Evolutionary conservation across 2,888 invertebrate genomes (phyloP).

Genomic region (Thecocarcelia acutangulata): DNA sequence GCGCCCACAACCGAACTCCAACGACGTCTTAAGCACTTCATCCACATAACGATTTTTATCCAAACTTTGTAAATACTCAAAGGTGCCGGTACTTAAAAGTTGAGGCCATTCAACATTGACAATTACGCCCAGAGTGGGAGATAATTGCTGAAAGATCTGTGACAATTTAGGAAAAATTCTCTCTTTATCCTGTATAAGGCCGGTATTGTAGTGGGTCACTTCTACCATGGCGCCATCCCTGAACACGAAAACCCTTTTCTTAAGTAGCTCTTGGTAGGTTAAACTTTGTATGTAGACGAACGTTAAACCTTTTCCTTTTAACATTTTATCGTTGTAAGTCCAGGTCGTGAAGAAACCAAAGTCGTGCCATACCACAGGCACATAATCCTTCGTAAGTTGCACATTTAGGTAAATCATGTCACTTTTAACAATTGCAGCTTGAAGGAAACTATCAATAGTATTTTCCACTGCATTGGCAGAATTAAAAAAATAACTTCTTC

Average conservation of each 20-base stretch:
- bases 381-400: conserved; percentile 95
- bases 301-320: conserved; percentile 89
- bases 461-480: conserved; percentile 91
- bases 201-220: conserved; percentile 87
- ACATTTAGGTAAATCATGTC: conserved; percentile 99
- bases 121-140: conserved; percentile 93
- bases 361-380: conserved; percentile 98
- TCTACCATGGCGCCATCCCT: conserved; percentile 86
- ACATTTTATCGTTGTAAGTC: conserved; percentile 84
- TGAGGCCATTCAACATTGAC: conserved; percentile 99
- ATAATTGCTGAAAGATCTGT: conserved; percentile 89
- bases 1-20: conserved; percentile 89
- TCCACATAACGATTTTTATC: conserved; percentile 97
- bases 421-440: conserved; percentile 93
- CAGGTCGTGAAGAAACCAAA: conserved; percentile 86
- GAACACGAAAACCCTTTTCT: conserved; percentile 91
- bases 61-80: conserved; percentile 89
- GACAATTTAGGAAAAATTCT: conserved; percentile 96
- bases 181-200: conserved; percentile 83
- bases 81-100: conserved; percentile 90
- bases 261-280: conserved; percentile 92
- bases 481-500: conserved; percentile 88
- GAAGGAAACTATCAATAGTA: conserved; percentile 95
- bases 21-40: conserved; percentile 88
- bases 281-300: conserved; percentile 96